Evolutionary conservation across 2,888 invertebrate species (phyloP).

Genomic region (Stenotaenia linearis): DNA sequence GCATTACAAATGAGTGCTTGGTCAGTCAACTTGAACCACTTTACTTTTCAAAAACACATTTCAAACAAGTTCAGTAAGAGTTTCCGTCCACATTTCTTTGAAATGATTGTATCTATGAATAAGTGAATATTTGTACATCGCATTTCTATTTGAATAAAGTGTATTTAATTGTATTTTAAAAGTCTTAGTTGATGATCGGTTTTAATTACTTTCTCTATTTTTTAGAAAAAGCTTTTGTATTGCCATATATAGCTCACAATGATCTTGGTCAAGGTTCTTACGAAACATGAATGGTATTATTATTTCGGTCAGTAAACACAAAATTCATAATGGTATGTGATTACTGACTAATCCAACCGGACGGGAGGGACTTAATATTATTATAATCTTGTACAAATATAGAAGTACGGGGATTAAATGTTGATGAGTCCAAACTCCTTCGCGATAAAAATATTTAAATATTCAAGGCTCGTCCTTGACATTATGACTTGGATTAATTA

Average conservation of each 20-base stretch:
- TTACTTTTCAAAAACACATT: background rate
- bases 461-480: too few species aligned
- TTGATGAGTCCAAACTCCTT: background rate
- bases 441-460: background rate
- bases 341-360: background rate
- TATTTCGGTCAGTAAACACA: slow-evolving; percentile 1
- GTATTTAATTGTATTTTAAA: too few species aligned
- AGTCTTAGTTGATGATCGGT: too few species aligned
- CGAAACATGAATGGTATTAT: background rate
- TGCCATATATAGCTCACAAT: background rate
- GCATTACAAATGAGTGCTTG: background rate
- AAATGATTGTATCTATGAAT: background rate
- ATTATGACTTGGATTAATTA: background rate
- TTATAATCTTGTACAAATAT: background rate
- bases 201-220: background rate
- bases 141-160: too few species aligned
- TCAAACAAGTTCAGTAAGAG: background rate
- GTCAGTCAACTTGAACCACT: background rate
- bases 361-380: background rate
- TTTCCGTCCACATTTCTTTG: background rate
- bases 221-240: background rate
- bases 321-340: background rate
- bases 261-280: background rate
- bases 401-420: too few species aligned
- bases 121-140: too few species aligned